Conservation (phyloP, 1,140 invertebrate genomes). For the Pseudoatta argentina region DNA sequence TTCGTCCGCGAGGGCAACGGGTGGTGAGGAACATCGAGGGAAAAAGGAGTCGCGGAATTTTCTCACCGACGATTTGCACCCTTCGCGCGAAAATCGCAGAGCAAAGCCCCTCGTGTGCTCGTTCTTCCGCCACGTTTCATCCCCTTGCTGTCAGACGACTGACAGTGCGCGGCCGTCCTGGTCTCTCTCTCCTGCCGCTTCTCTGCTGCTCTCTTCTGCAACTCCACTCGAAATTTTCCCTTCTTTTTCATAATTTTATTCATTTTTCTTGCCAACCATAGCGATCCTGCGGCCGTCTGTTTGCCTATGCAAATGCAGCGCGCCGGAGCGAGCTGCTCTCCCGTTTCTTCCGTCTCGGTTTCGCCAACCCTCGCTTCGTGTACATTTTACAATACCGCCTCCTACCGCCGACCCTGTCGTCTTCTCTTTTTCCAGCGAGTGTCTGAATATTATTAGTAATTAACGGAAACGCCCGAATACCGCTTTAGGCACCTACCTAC, state of each 20-base stretch:
- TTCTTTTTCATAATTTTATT: conserved; percentile 85
- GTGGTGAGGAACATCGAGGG: neutral
- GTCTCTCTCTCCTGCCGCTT: neutral
- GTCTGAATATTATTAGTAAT: conserved; percentile 87
- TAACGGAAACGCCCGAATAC: conserved; percentile 78
- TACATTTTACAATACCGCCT: conserved; percentile 51
- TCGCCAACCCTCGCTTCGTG: conserved; percentile 50
- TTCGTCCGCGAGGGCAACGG: neutral
- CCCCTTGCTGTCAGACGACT: conserved; percentile 78
- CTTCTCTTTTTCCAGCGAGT: conserved; percentile 42
- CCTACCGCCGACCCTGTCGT: conserved; percentile 37
- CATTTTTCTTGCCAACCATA: conserved; percentile 85
- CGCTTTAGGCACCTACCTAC: neutral
- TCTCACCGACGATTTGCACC: conserved; percentile 75
- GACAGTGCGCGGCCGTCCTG: conserved; percentile 36
- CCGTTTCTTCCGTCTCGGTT: conserved; percentile 55
- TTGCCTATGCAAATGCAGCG: conserved; percentile 85
- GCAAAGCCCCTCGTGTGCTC: conserved; percentile 68
- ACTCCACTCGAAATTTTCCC: conserved; percentile 66
- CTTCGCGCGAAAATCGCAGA: conserved; percentile 77
- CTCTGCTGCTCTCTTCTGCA: conserved; percentile 35
- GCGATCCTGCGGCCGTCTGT: conserved; percentile 80
- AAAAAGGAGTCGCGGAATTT: conserved; percentile 60
- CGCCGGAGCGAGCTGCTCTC: conserved; percentile 56
- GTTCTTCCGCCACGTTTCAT: conserved; percentile 81